Percentiles rank a stretch among this genome's conserved stretches.
Evolutionary conservation across 1,140 invertebrate species (phyloP).

Genomic region (Calephelis nemesis): DNA sequence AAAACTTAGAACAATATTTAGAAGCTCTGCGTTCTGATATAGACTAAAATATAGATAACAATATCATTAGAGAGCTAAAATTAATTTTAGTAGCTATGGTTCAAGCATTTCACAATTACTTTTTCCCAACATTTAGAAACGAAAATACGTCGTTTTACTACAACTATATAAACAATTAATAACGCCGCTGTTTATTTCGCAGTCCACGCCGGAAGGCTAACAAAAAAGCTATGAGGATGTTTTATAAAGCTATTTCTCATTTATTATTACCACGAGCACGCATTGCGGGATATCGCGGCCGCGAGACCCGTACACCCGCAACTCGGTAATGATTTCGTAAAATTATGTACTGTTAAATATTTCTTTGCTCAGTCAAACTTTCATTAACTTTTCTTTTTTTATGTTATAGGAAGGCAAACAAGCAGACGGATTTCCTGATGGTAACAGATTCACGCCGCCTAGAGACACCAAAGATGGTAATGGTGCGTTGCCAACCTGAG

Average conservation of each 20-base stretch:
- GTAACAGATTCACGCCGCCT: too few species aligned
- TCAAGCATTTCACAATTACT: too few species aligned
- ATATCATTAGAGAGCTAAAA: too few species aligned
- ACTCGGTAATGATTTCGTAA: not conserved
- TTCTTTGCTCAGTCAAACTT: constrained; percentile 7
- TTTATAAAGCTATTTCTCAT: constrained; percentile 42
- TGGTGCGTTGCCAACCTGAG: too few species aligned
- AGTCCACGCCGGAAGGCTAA: constrained; percentile 24
- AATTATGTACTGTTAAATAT: constrained; percentile 8
- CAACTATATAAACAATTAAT: constrained; percentile 3
- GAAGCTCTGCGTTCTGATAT: too few species aligned
- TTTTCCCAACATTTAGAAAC: not conserved
- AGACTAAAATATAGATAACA: too few species aligned
- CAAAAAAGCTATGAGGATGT: constrained; percentile 34
- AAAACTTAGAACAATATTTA: too few species aligned
- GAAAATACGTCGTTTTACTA: not conserved
- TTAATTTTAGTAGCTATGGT: too few species aligned
- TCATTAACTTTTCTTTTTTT: too few species aligned
- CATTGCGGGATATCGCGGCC: constrained; percentile 32
- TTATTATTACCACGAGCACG: constrained; percentile 42
- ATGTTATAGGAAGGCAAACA: too few species aligned
- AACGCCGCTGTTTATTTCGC: not conserved
- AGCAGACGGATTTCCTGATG: too few species aligned
- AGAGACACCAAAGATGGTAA: too few species aligned
- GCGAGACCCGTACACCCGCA: constrained; percentile 16